Conservation (phyloP, 2,113 vertebrate genomes). For the Phycodurus eques region DNA sequence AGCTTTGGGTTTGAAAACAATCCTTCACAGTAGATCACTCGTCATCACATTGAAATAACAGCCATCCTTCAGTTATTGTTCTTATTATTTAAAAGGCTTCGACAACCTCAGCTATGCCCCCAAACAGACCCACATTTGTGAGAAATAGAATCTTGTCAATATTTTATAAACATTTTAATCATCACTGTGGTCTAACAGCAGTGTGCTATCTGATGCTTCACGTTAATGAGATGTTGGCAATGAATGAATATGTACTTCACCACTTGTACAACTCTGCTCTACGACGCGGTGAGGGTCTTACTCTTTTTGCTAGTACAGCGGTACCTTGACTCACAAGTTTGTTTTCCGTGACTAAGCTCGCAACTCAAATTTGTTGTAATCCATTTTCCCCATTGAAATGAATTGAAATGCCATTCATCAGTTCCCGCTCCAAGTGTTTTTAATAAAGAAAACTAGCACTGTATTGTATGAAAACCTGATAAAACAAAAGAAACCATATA, state of each 20-base stretch:
- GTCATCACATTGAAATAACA: background rate
- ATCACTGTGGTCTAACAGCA: background rate
- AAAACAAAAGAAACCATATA: too few relatives aligned
- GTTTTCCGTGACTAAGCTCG: background rate
- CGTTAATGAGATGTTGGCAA: background rate
- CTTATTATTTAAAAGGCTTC: background rate
- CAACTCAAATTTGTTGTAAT: background rate
- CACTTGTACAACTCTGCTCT: background rate
- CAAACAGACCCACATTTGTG: background rate
- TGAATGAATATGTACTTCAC: background rate
- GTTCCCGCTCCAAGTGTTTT: background rate
- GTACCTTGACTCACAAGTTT: background rate
- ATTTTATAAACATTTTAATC: background rate
- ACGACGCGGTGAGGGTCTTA: background rate
- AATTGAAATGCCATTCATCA: background rate
- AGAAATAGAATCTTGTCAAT: background rate
- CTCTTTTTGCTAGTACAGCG: background rate
- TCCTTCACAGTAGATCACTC: background rate
- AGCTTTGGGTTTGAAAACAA: constrained; percentile 16
- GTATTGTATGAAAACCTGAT: background rate
- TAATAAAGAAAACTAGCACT: background rate
- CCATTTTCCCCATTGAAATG: background rate
- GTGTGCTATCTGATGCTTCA: background rate
- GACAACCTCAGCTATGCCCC: background rate
- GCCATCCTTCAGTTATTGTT: background rate